Evolutionary conservation across 2,113 vertebrate species (phyloP), one percentile per base, ranked within the genome.

Genomic region (Phaetusa simplex): DNA sequence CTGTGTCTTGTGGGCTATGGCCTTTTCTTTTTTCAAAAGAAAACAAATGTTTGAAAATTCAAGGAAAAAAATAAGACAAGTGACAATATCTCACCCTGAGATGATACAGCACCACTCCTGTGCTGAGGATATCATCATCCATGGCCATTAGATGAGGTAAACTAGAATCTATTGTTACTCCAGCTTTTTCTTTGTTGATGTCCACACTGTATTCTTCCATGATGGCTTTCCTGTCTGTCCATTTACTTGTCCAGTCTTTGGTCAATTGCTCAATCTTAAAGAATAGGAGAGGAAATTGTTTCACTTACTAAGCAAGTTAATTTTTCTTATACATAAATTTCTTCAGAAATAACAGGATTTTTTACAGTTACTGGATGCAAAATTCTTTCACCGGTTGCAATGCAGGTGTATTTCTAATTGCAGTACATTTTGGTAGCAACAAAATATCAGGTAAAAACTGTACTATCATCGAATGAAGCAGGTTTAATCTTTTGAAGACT

Each of bases 101-200:
- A 95, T 99, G 99, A 96, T 99, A 99, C 12, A 99, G 98, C 86
- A 99, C 98, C 16, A 99, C 98, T 45, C 99, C 99, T 13, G 99
- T 99, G 97, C 99, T 99, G 90, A 99, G 98, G 69, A 99, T 98
- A 20, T 99, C 99, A 20, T 99, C 97, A 69, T 99, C 98, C 94
- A 99, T 95, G 19, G 98, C 98, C 78, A 99, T 98, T 45, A 99
- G 98, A 97, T 99, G 99, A 21, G 99, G 99, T 89, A 98, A 98
- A 93, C 97, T 98, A 40, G 99, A 99, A 96, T 98, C 98, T 90
- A 99, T 99, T 82, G 98, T 98, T 90, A 99, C 98, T 52, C 99
- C 99, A 10, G 98, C 98, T 88, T 94, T 98, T 95, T 98, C 98
- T 94, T 98, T 98, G 98, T 99, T 99, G 97, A 99, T 99, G 97